A percentile compares a stretch with the other conserved stretches of the same genome.
Conservation (phyloP, 2,888 invertebrate genomes). For the Aproaerema taeniolella region DNA sequence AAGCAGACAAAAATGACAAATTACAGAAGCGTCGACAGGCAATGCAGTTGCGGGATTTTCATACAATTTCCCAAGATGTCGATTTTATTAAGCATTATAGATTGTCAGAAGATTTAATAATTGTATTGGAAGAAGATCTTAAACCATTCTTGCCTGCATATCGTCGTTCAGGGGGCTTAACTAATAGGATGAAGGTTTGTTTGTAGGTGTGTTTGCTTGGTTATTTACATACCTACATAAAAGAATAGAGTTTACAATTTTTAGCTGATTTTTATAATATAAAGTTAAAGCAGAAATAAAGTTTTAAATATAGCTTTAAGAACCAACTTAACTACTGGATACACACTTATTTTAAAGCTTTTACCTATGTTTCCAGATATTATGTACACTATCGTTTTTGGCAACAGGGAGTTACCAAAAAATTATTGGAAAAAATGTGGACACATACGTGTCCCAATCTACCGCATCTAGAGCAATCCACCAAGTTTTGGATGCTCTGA, state of each 20-base stretch:
- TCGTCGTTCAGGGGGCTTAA: not conserved
- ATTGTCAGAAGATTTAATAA: not conserved
- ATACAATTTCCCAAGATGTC: not conserved
- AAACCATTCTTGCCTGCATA: not conserved
- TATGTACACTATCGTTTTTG: not conserved
- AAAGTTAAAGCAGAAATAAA: too few relatives aligned
- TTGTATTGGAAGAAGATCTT: not conserved
- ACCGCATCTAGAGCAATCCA: conserved; percentile 1
- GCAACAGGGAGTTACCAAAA: not conserved
- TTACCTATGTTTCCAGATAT: not conserved
- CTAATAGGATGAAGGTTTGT: not conserved
- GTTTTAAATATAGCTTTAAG: too few relatives aligned
- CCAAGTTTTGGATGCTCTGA: conserved; percentile 1
- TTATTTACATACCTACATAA: not conserved
- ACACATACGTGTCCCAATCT: not conserved
- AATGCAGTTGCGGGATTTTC: not conserved
- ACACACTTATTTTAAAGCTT: not conserved
- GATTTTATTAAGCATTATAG: not conserved
- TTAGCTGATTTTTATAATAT: too few relatives aligned
- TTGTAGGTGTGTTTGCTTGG: not conserved
- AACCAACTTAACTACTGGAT: too few relatives aligned
- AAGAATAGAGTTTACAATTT: too few relatives aligned
- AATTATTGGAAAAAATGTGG: not conserved
- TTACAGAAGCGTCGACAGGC: not conserved
- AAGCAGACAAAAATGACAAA: not conserved